Evolutionary conservation across 2,888 invertebrate genomes (phyloP).

Genomic region (Drosophila phalerata): DNA sequence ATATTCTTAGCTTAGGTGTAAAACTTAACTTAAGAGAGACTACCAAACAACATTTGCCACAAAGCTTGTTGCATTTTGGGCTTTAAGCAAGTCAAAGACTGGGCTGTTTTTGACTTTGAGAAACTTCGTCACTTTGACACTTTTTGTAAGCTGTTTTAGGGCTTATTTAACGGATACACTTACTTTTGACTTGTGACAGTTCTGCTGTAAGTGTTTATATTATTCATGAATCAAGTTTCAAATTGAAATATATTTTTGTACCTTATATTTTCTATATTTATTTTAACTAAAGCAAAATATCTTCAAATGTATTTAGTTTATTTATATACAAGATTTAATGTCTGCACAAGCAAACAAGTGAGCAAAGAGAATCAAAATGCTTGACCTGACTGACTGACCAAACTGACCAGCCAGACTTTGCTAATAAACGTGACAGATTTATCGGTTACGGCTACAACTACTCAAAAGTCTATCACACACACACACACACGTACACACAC

Average conservation of each 20-base stretch:
- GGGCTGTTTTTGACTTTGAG: background rate
- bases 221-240: no score
- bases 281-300: background rate
- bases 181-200: background rate
- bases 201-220: background rate
- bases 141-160: background rate
- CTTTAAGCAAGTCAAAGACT: background rate
- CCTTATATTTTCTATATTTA: no score
- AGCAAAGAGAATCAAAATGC: constrained; percentile 17
- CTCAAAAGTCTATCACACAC: constrained; percentile 45
- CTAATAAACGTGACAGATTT: constrained; percentile 66
- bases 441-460: constrained; percentile 25
- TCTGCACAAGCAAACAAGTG: background rate
- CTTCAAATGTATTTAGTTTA: background rate
- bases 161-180: background rate
- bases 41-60: background rate
- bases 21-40: background rate
- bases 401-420: constrained; percentile 23
- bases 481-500: background rate
- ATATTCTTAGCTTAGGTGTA: background rate
- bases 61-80: background rate
- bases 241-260: no score
- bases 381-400: constrained; percentile 27
- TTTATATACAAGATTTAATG: background rate
- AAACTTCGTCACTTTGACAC: background rate